These are phyloP conservation scores for Drosophila tropicalis DNA, from an alignment of 1,140 invertebrate genomes.

Conservation along the genomic window DNA sequence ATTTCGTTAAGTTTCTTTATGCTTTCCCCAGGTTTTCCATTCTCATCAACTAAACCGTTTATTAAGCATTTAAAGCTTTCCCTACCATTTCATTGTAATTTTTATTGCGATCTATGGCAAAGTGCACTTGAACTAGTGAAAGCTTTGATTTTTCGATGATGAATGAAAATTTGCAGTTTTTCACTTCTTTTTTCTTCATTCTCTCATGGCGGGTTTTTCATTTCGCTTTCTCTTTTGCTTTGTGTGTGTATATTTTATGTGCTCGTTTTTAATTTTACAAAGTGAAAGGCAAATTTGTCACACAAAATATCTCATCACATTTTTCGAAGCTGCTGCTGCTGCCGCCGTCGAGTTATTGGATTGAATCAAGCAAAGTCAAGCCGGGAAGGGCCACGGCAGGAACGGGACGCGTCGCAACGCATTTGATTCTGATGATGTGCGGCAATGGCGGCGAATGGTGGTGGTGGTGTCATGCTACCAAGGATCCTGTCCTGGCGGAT, in stretches of 20 bases:
- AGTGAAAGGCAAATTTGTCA: slow-evolving; percentile 80
- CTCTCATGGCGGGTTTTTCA: background rate
- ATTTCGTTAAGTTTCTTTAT: background rate
- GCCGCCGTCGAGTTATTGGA: slow-evolving; percentile 60
- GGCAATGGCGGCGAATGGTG: background rate
- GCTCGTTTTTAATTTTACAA: slow-evolving; percentile 77
- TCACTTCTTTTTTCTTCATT: slow-evolving; percentile 21
- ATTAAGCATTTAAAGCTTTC: background rate
- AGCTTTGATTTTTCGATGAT: slow-evolving; percentile 62
- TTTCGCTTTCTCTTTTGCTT: slow-evolving; percentile 23
- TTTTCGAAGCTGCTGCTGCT: slow-evolving; percentile 3
- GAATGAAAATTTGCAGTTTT: slow-evolving; percentile 60
- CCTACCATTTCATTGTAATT: too few relatives aligned
- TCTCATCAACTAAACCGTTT: background rate
- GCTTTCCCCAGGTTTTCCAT: background rate
- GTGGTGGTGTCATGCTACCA: background rate
- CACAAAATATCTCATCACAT: slow-evolving; percentile 38
- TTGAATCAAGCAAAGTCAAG: slow-evolving; percentile 28
- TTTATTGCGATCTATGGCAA: background rate
- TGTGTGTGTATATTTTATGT: slow-evolving; percentile 58
- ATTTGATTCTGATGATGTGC: slow-evolving; percentile 58
- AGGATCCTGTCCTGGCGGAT: slow-evolving; percentile 12
- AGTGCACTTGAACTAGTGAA: background rate
- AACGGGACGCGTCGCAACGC: slow-evolving; percentile 33
- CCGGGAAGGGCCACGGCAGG: background rate